A percentile compares a stretch with the other conserved stretches of the same genome.
Conservation (phyloP, 2,113 vertebrate genomes). For the Petaurus breviceps region DNA sequence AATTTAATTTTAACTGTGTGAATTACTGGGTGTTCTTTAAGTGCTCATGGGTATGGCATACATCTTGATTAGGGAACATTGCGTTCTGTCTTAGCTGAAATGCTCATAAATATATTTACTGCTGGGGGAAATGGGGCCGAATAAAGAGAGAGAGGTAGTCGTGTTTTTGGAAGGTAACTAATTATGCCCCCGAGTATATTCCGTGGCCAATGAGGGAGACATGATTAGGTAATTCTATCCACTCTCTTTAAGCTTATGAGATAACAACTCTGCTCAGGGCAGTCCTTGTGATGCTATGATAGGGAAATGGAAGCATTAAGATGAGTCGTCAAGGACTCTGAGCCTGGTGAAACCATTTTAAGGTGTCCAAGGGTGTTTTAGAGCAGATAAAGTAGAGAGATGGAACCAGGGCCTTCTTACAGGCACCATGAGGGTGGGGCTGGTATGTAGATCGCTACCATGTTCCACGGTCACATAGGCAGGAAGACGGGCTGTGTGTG, state of each 20-base stretch:
- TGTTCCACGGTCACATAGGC: slow-evolving; percentile 20
- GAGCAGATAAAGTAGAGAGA: slow-evolving; percentile 8
- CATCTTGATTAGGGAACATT: background rate
- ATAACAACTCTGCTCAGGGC: slow-evolving; percentile 25
- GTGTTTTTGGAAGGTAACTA: slow-evolving; percentile 27
- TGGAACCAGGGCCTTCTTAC: background rate
- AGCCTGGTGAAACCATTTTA: background rate
- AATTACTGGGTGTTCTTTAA: slow-evolving; percentile 12
- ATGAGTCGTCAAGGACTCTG: background rate
- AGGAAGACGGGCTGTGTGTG: background rate
- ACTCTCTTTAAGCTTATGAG: slow-evolving; percentile 10
- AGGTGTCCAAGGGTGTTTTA: slow-evolving; percentile 38
- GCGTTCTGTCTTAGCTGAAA: slow-evolving; percentile 15
- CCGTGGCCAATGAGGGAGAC: slow-evolving; percentile 33
- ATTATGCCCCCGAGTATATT: background rate
- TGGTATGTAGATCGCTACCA: background rate
- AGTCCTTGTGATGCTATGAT: slow-evolving; percentile 3
- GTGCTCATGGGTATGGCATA: background rate
- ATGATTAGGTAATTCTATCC: slow-evolving; percentile 32
- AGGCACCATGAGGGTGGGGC: background rate
- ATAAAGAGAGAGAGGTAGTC: background rate
- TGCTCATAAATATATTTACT: slow-evolving; percentile 16
- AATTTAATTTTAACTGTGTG: slow-evolving; percentile 38
- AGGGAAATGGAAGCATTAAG: background rate
- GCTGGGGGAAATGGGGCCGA: background rate